These are phyloP conservation scores for Mylabris sibirica DNA, from an alignment of 2,888 invertebrate species.

Conservation along the genomic window DNA sequence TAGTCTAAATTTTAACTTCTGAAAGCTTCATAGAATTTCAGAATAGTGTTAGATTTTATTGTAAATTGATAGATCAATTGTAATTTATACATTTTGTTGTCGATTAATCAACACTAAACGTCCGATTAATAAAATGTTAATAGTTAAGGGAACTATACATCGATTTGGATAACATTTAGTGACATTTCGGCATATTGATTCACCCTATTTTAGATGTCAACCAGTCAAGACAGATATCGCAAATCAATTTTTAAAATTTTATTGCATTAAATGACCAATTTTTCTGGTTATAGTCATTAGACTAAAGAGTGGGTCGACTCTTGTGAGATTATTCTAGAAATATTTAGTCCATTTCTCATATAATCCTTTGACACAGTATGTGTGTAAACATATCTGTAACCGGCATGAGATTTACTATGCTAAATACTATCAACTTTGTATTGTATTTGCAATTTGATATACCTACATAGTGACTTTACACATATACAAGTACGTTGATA, in stretches of 20 bases:
- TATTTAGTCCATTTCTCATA: not conserved
- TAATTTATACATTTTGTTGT: too few species aligned
- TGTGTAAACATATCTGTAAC: not conserved
- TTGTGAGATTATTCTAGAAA: not conserved
- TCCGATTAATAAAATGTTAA: not conserved
- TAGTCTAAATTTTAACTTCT: too few species aligned
- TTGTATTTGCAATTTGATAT: not conserved
- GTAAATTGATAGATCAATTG: too few species aligned
- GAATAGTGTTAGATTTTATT: too few species aligned
- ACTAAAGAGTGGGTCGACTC: not conserved
- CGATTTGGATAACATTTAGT: not conserved
- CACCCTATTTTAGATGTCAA: not conserved
- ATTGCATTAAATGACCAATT: not conserved
- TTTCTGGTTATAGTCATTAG: too few species aligned
- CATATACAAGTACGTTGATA: too few species aligned
- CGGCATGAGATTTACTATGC: not conserved
- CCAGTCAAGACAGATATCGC: not conserved
- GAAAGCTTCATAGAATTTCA: too few species aligned
- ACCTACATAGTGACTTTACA: not conserved
- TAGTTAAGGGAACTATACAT: not conserved
- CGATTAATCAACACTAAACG: too few species aligned
- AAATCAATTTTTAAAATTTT: not conserved
- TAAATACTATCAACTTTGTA: conserved; percentile 6
- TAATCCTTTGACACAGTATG: not conserved
- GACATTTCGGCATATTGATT: not conserved